Percentiles rank a stretch among this genome's conserved stretches.
phyloP scores from a whole-genome alignment of 1,140 invertebrate genomes.

The Caerostris darwini region DNA sequence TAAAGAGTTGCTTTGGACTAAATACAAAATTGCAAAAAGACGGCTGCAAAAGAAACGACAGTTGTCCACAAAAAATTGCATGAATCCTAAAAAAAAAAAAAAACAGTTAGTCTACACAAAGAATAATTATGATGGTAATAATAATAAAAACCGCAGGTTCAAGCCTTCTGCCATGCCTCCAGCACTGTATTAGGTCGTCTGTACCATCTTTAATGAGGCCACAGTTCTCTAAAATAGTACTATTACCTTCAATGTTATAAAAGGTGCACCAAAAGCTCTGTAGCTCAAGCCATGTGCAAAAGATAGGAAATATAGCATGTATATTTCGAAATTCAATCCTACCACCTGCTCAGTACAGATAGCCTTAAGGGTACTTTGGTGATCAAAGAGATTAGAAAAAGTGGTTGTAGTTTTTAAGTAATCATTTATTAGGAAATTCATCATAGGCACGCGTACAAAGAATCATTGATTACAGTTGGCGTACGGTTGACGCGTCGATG shows the following conservation, averaged over 20 bases:
- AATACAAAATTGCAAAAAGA: not conserved
- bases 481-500: not conserved
- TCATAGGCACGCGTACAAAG: not conserved
- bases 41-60: not conserved
- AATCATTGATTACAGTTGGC: not conserved
- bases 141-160: not conserved
- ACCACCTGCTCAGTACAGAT: slow-evolving; percentile 11
- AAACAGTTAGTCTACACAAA: not conserved
- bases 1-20: no score
- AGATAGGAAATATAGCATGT: not conserved
- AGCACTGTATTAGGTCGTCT: not conserved
- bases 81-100: not conserved
- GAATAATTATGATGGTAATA: slow-evolving; percentile 20
- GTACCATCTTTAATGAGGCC: slow-evolving; percentile 2
- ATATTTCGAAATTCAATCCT: slow-evolving; percentile 13
- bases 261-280: not conserved
- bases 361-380: not conserved
- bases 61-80: not conserved
- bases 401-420: not conserved
- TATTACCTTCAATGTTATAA: slow-evolving; percentile 18
- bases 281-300: slow-evolving; percentile 28
- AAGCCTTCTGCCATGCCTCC: not conserved
- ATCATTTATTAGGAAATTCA: not conserved
- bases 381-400: not conserved
- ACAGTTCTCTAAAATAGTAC: not conserved